phyloP scores from a whole-genome alignment of 1,140 invertebrate genomes.

The Geopemphigus sp. region DNA sequence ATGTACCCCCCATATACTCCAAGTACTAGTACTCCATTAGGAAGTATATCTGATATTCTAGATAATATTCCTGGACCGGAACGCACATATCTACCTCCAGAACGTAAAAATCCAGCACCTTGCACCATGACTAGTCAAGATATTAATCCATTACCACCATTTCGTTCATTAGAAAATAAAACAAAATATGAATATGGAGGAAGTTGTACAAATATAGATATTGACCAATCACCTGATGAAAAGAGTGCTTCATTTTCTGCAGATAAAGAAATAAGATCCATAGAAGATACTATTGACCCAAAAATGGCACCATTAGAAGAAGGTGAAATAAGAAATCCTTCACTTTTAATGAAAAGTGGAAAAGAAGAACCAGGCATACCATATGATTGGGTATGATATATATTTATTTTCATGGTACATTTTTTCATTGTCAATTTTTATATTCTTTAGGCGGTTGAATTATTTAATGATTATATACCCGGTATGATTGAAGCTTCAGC shows the following conservation, averaged over 20 bases:
- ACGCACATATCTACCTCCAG: conserved; percentile 22
- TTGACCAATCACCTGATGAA: conserved; percentile 14
- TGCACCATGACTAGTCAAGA: conserved; percentile 43
- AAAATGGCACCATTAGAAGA: conserved; percentile 25
- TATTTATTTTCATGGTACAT: background rate
- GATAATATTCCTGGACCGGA: conserved; percentile 40
- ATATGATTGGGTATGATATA: conserved; percentile 70
- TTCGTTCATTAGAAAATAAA: conserved; percentile 40
- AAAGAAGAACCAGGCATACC: conserved; percentile 77
- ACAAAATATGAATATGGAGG: conserved; percentile 28
- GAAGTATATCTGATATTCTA: conserved; percentile 43
- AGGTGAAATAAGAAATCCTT: conserved; percentile 41
- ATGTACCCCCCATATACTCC: conserved; percentile 28
- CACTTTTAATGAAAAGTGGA: conserved; percentile 51
- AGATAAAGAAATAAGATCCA: conserved; percentile 22
- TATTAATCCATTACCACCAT: conserved; percentile 33
- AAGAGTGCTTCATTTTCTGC: conserved; percentile 14
- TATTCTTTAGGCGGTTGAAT: conserved; percentile 69
- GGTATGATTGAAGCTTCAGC: conserved; percentile 89
- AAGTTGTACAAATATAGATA: background rate
- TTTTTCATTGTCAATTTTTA: background rate
- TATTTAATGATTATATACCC: conserved; percentile 83
- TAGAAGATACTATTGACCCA: conserved; percentile 23
- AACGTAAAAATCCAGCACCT: conserved; percentile 34
- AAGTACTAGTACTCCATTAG: conserved; percentile 29